Evolutionary conservation across 1,140 invertebrate genomes (phyloP).

Genomic region (Leptopilina boulardi): DNA sequence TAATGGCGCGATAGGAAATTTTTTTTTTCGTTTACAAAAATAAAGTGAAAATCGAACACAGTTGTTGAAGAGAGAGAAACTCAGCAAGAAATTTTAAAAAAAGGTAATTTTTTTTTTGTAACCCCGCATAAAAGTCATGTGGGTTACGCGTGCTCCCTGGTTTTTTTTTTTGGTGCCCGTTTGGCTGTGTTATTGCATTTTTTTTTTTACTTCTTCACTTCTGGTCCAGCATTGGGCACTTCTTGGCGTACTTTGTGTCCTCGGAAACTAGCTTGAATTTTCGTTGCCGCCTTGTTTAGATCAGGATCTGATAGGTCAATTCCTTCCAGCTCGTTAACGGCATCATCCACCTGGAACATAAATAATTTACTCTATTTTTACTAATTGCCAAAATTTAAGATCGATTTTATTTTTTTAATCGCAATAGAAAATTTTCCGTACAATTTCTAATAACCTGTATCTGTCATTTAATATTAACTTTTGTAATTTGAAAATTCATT

Average conservation of each 20-base stretch:
- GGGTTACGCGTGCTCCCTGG: constrained; percentile 34
- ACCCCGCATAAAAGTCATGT: constrained; percentile 6
- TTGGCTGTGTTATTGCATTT: constrained; percentile 12
- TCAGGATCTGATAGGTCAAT: constrained; percentile 91
- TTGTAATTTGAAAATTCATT: neutral
- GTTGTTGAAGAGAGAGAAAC: neutral
- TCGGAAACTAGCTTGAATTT: constrained; percentile 95
- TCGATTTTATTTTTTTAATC: constrained; percentile 31
- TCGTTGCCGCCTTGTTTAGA: constrained; percentile 92
- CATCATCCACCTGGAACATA: constrained; percentile 70
- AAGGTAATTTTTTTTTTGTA: neutral
- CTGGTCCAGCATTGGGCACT: constrained; percentile 52
- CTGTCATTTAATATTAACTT: constrained; percentile 6
- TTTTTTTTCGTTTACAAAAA: neutral
- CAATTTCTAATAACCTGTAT: neutral
- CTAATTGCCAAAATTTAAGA: neutral
- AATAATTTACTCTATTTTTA: neutral
- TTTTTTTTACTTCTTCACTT: constrained; percentile 67
- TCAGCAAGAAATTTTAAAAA: constrained; percentile 16
- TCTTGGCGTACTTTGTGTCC: constrained; percentile 93
- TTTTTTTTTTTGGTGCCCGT: constrained; percentile 25
- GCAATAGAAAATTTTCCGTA: no score
- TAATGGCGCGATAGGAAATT: constrained; percentile 6
- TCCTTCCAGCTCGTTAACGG: constrained; percentile 83
- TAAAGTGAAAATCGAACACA: constrained; percentile 25